Conservation (phyloP, 1,140 invertebrate species). For the Ruditapes philippinarum region DNA sequence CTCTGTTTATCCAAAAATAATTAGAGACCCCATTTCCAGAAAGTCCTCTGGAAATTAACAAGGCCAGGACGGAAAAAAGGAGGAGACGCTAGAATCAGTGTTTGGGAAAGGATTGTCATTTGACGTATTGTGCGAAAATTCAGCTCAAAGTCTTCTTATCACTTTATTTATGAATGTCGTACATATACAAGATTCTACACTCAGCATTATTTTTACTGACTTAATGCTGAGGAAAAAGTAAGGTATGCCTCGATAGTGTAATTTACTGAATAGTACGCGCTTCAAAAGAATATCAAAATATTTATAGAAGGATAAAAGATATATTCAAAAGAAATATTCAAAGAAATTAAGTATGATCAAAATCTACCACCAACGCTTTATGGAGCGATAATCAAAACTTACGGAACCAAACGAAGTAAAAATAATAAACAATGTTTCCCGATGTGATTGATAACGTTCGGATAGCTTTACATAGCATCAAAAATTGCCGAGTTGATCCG, state of each 20-base stretch:
- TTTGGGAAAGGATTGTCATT: neutral
- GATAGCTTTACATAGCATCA: neutral
- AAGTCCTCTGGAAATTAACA: neutral
- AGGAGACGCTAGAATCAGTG: neutral
- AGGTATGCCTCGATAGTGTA: neutral
- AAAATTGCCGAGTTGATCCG: neutral
- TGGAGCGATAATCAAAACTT: slow-evolving; percentile 24
- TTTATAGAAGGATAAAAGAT: neutral
- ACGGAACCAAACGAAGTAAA: neutral
- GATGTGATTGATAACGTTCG: neutral
- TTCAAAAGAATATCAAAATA: neutral
- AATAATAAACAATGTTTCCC: neutral
- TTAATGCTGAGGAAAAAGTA: neutral
- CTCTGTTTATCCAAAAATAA: neutral
- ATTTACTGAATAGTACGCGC: neutral
- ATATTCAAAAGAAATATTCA: neutral
- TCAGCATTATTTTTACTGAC: neutral
- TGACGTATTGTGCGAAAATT: neutral
- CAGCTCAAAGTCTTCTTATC: slow-evolving; percentile 12
- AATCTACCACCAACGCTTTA: neutral
- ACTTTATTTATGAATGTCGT: neutral
- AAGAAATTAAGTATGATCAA: neutral
- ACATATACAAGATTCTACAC: slow-evolving; percentile 6
- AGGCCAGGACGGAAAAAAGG: neutral
- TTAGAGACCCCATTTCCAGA: slow-evolving; percentile 41